These are phyloP conservation scores for Magallana gigas DNA, from an alignment of 1,140 invertebrate species.

Conservation along the genomic window DNA sequence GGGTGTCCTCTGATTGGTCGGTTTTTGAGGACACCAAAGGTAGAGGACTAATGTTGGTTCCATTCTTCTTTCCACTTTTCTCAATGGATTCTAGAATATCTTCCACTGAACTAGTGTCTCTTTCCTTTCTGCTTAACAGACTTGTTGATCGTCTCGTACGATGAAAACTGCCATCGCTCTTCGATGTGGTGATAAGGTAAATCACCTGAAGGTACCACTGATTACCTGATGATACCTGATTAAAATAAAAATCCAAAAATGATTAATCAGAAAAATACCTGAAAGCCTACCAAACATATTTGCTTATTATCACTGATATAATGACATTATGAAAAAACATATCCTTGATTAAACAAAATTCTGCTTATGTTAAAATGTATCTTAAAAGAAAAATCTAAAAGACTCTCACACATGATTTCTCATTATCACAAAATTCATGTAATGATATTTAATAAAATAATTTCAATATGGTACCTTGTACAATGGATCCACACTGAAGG, in stretches of 20 bases:
- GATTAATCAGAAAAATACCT: no score
- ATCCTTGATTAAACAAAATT: no score
- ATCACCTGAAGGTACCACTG: conserved; percentile 80
- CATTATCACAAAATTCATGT: no score
- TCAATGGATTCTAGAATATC: background rate
- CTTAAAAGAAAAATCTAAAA: no score
- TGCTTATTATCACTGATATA: no score
- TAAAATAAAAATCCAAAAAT: conserved; percentile 5
- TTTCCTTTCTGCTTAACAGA: background rate
- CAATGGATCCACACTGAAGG: conserved; percentile 79
- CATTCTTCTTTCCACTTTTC: conserved; percentile 50
- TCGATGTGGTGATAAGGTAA: conserved; percentile 75
- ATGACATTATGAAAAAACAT: no score
- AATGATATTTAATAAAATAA: no score
- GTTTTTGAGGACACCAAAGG: background rate
- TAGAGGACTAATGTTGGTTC: conserved; percentile 64
- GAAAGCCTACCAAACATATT: no score
- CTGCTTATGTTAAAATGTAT: no score
- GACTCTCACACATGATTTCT: no score
- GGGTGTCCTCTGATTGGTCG: conserved; percentile 11
- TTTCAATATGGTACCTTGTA: conserved; percentile 73
- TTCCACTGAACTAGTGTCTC: conserved; percentile 4
- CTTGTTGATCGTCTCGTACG: conserved; percentile 57
- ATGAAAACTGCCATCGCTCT: conserved; percentile 53
- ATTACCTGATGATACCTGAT: conserved; percentile 77